Evolutionary conservation across 1,140 invertebrate species (phyloP), one percentile per base, ranked within the genome.

Genomic region (Camponotus floridanus): DNA sequence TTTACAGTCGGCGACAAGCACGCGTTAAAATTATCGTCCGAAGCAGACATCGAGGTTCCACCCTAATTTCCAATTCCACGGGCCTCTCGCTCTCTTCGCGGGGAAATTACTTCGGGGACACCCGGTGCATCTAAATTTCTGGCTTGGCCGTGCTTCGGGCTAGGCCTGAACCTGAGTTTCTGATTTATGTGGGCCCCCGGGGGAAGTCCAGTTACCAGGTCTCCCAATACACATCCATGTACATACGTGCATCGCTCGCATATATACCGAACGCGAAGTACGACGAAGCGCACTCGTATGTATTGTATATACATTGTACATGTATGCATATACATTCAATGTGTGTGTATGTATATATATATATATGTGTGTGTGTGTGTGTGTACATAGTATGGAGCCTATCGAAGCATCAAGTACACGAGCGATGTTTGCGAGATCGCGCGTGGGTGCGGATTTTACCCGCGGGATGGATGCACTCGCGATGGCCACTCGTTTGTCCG

Each of bases 151-250:
- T 76, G 88, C 87, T 90, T 90, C 68, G 79, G 88, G 84, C 83
- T 86, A 76, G 73, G 74, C 81, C 73, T 85, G 85, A 85, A 89
- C 80, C 91, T 68, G 87, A 91, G 92, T 93, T 91, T 92, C 81
- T 92, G 92, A 93, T 93, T 93, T 93, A 93, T 92, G 91, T 90
- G 85, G 89, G 90, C 91, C 91, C 90, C 88, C 87, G 84, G 92
- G 90, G 90, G 88, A 90, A 92, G 92, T 92, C 88, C 92, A 92
- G 92, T 93, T 93, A 88, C 91, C 88, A 87, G 59, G 84, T 59
- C 71, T 73, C 59, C 57, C 48, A 31, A 42, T n/a, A 86, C 39
- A 7, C 59, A 0, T 42, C 33, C 45, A 64, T 74, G 39, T 48
- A 76, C 26, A 42, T 51, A 76, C 13, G n/a, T 85, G 13, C 7